Base-by-base conservation (phyloP, 2,888 invertebrate species). In the Pocota personata region DNA sequence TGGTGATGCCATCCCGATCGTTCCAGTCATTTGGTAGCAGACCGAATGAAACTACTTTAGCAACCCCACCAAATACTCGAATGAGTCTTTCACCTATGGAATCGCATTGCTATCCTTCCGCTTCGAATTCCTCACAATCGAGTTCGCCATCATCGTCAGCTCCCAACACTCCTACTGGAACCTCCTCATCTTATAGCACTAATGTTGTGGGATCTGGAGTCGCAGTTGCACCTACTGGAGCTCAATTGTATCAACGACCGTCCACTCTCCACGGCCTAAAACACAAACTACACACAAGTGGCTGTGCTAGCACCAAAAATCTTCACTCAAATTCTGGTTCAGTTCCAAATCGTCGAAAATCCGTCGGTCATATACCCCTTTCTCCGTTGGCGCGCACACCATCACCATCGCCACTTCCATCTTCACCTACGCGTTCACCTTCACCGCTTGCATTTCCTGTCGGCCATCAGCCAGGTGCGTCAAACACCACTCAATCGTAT, bases 381-480 rank as follows among this genome's bases (percentile, higher is more conserved):
- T 98, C 98, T 5, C 99, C 99, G 8, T 94, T 99, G 84, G 99
- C 99, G 1, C 94, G 99, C 75, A 98, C 98, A 1, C 98, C 98
- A 0, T 98, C 98, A 35, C 98, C 98, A 3, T 97, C 97, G 32
- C 98, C 98, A 92, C 94, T 91, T 93, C 96, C 93, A 2, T 95
- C 95, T 30, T 98, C 98, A 69, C 98, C 98, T 0, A 97, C 97
- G 1, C 93, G 97, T 82, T 96, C 96, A 83, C 97, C 97, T 1
- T 96, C 97, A 91, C 96, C 98, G 48, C 92, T 97, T 84, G 97
- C 97, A 75, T 97, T 96, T 90, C 95, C 95, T 0, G 95, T 95
- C 14, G 95, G 95, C 2, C 95, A 95, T 91, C 96, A 96, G 87
- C 96, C 96, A 0, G 96, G 96, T 32, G 95, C 96, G 88, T 96